phyloP scores from a whole-genome alignment of 2,797 vertebrate genomes.

The Pagetopsis macropterus region DNA sequence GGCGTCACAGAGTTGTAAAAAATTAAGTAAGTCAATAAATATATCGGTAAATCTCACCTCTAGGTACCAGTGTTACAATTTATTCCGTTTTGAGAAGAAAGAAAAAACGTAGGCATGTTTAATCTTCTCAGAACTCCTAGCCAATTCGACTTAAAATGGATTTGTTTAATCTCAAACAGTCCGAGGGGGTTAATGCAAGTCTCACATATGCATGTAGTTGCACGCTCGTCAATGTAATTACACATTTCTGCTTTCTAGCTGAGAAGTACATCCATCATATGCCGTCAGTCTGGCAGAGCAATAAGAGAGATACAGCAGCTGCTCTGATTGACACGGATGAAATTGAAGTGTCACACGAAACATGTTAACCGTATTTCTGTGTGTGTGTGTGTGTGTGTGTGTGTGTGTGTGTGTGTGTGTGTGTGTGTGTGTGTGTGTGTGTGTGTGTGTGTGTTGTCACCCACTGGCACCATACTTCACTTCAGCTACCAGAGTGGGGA shows the following conservation, averaged over 20 bases:
- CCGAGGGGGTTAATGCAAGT: slow-evolving; percentile 2
- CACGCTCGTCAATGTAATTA: slow-evolving; percentile 48
- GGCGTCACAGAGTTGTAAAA: too few species aligned
- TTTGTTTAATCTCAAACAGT: background rate
- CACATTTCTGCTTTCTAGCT: slow-evolving; percentile 32
- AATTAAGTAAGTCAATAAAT: too few species aligned
- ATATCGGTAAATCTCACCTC: too few species aligned
- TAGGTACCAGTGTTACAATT: background rate
- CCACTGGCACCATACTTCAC: slow-evolving; percentile 42
- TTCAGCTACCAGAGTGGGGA: slow-evolving; percentile 40
- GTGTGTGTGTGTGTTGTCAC: slow-evolving; percentile 52
- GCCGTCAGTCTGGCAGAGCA: slow-evolving; percentile 58
- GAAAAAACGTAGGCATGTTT: background rate
- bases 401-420: too few species aligned
- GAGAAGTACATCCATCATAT: slow-evolving; percentile 56
- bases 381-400: too few species aligned
- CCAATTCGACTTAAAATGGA: background rate
- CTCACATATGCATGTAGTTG: slow-evolving; percentile 38
- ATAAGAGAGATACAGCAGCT: slow-evolving; percentile 59
- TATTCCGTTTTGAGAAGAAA: background rate
- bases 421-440: slow-evolving; percentile 37
- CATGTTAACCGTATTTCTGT: slow-evolving; percentile 70
- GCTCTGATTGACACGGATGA: slow-evolving; percentile 75
- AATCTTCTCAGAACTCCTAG: background rate
- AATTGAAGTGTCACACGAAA: slow-evolving; percentile 81